Evolutionary conservation across 2,888 invertebrate genomes (phyloP), one percentile per base, ranked within the genome.

Genomic region (Priocnemis perturbator): DNA sequence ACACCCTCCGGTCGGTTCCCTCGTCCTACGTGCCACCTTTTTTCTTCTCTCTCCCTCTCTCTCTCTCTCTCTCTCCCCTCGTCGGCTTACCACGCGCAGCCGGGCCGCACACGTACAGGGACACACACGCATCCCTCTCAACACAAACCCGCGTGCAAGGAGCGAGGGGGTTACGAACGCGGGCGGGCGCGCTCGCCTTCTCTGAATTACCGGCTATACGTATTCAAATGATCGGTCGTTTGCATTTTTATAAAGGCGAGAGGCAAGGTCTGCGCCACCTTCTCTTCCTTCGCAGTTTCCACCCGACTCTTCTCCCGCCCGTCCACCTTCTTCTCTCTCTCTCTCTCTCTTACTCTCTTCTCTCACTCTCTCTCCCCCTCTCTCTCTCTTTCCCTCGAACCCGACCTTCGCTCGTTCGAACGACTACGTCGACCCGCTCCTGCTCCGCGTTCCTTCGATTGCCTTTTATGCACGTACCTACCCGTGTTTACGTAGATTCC

Each of bases 141-240:
- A 37, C 11, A 11, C 37, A 9, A 9, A 11, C 37, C 7, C 7
- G n/a, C n/a, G 37, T 37, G 37, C 11, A 37, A 14, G 56, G 58
- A 15, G 21, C 37, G 58, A 58, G 21, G 37, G 37, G 58, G 45
- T 44, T 50, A 37, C 44, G 58, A 53, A 53, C 44, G 45, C 47
- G 44, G 17, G 69, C 65, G 69, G 45, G n/a, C n/a, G 59, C 52
- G 47, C 67, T 66, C 63, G 64, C 47, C 61, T 67, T 52, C 47
- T 66, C 69, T 73, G 76, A 81, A 82, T 82, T 82, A 82, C 78
- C 79, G 76, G 71, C 79, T 77, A 77, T 80, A 78, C 76, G 78
- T 81, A 82, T 81, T 82, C 82, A 82, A 81, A 81, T 82, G 79
- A 78, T 80, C 77, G 76, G 73, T 45, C 73, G 73, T 72, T 77